These are phyloP conservation scores for Dromococcyx pavoninus DNA, from an alignment of 2,797 vertebrate genomes.

Conservation along the genomic window DNA sequence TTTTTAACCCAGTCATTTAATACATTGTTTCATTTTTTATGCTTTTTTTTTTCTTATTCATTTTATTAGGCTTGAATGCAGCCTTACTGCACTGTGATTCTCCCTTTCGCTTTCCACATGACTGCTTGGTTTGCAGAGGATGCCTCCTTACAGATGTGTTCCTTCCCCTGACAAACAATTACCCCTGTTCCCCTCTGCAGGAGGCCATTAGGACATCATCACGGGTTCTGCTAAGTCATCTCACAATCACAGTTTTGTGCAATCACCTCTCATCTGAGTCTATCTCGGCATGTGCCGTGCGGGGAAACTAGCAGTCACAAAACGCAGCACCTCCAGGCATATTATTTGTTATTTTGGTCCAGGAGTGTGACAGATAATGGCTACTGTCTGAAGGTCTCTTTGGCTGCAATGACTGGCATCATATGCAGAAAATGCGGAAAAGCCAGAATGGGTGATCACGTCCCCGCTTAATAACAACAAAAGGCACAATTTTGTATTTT, in stretches of 20 bases:
- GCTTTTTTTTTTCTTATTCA: neutral
- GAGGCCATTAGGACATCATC: constrained; percentile 80
- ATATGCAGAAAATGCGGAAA: constrained; percentile 41
- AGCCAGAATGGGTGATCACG: constrained; percentile 5
- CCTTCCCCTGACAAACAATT: constrained; percentile 79
- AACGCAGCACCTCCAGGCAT: constrained; percentile 70
- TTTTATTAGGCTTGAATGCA: neutral
- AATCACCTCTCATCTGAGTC: constrained; percentile 76
- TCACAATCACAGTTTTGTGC: constrained; percentile 79
- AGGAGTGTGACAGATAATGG: constrained; percentile 72
- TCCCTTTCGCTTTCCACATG: constrained; percentile 70
- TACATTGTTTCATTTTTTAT: neutral
- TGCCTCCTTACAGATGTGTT: constrained; percentile 74
- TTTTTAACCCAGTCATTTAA: neutral
- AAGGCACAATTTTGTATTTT: constrained; percentile 38
- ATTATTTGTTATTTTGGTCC: constrained; percentile 78
- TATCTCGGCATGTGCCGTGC: constrained; percentile 69
- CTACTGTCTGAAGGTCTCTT: constrained; percentile 59
- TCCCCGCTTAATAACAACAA: constrained; percentile 9
- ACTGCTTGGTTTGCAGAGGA: constrained; percentile 73
- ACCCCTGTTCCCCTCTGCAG: constrained; percentile 73
- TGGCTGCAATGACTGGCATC: constrained; percentile 56
- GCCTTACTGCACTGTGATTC: constrained; percentile 13
- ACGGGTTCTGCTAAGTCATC: constrained; percentile 80
- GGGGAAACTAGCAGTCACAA: constrained; percentile 72